Evolutionary conservation across 1,140 invertebrate genomes (phyloP), one percentile per base, ranked within the genome.

Genomic region (Trichomalopsis sarcophagae): DNA sequence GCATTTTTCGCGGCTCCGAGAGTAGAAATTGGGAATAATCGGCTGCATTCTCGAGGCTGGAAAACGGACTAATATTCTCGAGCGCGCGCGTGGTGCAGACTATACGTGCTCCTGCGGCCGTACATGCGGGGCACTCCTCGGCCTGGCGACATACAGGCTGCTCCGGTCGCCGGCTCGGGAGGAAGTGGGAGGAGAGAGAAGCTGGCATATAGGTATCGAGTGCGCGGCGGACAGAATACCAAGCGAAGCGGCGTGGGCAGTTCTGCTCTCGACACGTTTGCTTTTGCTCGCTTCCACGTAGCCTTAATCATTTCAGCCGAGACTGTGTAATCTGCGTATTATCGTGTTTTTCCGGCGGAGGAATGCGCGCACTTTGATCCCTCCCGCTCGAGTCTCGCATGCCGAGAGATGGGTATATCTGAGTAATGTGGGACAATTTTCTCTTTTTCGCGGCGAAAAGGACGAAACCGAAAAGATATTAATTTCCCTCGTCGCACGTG

Each of bases 101-200:
- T 27, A 27, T 71, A 71, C 13, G 68, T 55, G 44, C 33, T 44
- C 69, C 69, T 71, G 66, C 36, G 79, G 62, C 78, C 33, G 33
- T 23, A 40, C 17, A 40, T n/a, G n/a, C 71, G 30, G n/a, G 23
- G 23, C 66, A 55, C 69, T 81, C 71, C 81, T 82, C 36, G 81
- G 10, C 47, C 9, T 77, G 81, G 82, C 82, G 75, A 84, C 82
- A 69, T 71, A 33, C 82, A 77, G 82, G 33, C 82, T 84, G 75
- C 73, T 23, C 7, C 30, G 13, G 23, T 66, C 66, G 11, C 2
- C 50, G 21, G 50, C 27, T 71, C 27, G 27, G 27, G 44, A 77
- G 40, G 44, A 27, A 77, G 75, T 13, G 74, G 36, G 36, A 71
- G 78, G 21, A 21, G 66, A 47, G 44, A 36, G 1, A 55, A 50